Conservation (phyloP, 2,888 invertebrate genomes). For the Parapristionchus giblindavisi region DNA sequence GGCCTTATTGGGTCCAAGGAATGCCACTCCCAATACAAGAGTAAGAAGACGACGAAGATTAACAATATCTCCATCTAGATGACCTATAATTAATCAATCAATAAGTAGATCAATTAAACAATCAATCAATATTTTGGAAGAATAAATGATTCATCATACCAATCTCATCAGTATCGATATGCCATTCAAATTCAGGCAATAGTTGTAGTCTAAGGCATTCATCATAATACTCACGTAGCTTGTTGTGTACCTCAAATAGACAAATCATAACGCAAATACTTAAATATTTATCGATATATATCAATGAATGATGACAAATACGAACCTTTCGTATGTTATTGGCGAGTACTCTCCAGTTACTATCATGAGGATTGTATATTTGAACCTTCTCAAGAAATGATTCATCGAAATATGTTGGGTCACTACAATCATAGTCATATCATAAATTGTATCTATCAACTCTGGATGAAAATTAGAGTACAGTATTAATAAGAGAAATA, state of each 20-base stretch:
- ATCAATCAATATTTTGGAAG: neutral
- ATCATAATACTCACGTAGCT: constrained; percentile 2
- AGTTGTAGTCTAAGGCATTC: constrained; percentile 1
- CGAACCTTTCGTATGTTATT: constrained; percentile 7
- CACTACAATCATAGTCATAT: too few relatives aligned
- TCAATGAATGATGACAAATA: neutral
- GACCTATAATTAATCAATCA: neutral
- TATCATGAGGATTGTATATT: too few relatives aligned
- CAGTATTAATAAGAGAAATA: too few relatives aligned
- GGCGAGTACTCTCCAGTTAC: constrained; percentile 11
- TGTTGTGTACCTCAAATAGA: constrained; percentile 21
- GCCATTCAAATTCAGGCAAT: constrained; percentile 5
- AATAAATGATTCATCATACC: constrained; percentile 13
- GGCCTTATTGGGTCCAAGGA: constrained; percentile 15
- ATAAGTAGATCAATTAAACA: neutral
- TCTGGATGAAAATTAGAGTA: too few relatives aligned
- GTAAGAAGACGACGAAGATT: constrained; percentile 11
- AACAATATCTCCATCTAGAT: neutral
- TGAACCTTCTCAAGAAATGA: too few relatives aligned
- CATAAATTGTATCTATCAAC: too few relatives aligned
- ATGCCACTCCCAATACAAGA: constrained; percentile 2
- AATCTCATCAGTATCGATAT: constrained; percentile 6
- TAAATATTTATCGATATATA: neutral
- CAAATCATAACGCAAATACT: neutral
- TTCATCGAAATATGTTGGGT: too few relatives aligned